Base-by-base conservation (phyloP, 2,113 vertebrate species). In the Clarias macrocephalus region DNA sequence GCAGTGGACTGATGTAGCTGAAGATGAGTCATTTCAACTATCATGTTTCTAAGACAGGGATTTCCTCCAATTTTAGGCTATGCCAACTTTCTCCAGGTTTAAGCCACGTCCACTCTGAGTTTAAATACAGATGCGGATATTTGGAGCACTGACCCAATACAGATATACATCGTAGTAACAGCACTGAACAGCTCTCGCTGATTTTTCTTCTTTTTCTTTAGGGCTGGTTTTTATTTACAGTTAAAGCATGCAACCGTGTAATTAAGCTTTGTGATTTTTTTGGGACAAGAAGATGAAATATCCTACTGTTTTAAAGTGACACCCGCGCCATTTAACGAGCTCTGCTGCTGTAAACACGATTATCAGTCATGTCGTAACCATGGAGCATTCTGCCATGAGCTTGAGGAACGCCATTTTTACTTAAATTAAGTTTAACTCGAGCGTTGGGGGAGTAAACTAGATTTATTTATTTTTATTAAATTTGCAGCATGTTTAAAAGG, bases 221-320 rank as follows among this genome's bases (percentile, higher is more conserved):
- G 15, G 15, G 66, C 30, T 33, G 66, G n/a, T 18, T 33, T 48
- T 70, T 70, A 70, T 70, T 33, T 70, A 30, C 28, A 28, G 30
- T 33, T 9, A 18, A 16, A 16, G 6, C 5, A 7, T 28, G 18
- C 66, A 33, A 7, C 15, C 66, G 2, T 54, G 48, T 56, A 79
- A 54, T 54, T 56, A 73, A 37, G 33, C 30, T 77, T 28, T 15
- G 37, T 76, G 48, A 56, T 77, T 77, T 76, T 77, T 77, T 75
- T 77, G 10, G 48, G 48, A 18, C 12, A 56, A 56, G 23, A 54
- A 77, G 42, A 77, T 77, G 12, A 56, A 56, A 77, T 52, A 76
- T 77, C 54, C 42, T 7, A 18, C 42, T 2, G 0, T 77, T 76
- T 76, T n/a, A 48, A 48, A 48, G 21, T 48, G 37, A 25, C 37